Evolutionary conservation across 2,888 invertebrate species (phyloP), one percentile per base, ranked within the genome.

Genomic region (Brachynemurus nebulosus): DNA sequence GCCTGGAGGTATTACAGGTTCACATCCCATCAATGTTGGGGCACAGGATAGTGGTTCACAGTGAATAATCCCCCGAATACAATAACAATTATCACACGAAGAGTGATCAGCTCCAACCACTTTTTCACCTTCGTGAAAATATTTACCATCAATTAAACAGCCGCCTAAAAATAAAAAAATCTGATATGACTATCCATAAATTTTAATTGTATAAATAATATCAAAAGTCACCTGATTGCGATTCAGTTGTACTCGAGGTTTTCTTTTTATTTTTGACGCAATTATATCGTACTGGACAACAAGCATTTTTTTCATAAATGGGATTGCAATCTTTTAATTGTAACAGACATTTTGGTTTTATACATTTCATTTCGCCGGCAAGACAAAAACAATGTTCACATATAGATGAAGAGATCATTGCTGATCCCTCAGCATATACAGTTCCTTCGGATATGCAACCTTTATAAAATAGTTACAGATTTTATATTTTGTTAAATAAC

Each of bases 371-470:
- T 42, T 68, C 67, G 4, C 84, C 85, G 21, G 71, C 68, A 17
- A 65, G 50, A 48, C 90, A 90, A 67, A 84, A 90, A 66, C 90
- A 90, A 63, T 85, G 84, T 63, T 86, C 82, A 66, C 90, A 90
- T n/a, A 80, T 72, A 47, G 76, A 74, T 14, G 76, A 74, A 4
- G 83, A 77, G 51, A 76, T 72, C 83, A 90, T 82, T 6, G 90
- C 89, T 4, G 89, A 89, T 2, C 86, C 86, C 39, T 82, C 80
- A 14, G 77, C 80, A 64, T 79, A 86, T 53, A 80, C 67, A 19
- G 78, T 76, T 23, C 83, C 84, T 52, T 79, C 79, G 52, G 73
- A 69, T 56, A 79, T 66, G 62, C 84, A 84, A 53, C 79, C 83
- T 78, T 8, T 6, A 2, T 30, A 30, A 11, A 30, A 12, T n/a